phyloP scores from a whole-genome alignment of 2,888 invertebrate genomes.

The Orchesella flavescens region DNA sequence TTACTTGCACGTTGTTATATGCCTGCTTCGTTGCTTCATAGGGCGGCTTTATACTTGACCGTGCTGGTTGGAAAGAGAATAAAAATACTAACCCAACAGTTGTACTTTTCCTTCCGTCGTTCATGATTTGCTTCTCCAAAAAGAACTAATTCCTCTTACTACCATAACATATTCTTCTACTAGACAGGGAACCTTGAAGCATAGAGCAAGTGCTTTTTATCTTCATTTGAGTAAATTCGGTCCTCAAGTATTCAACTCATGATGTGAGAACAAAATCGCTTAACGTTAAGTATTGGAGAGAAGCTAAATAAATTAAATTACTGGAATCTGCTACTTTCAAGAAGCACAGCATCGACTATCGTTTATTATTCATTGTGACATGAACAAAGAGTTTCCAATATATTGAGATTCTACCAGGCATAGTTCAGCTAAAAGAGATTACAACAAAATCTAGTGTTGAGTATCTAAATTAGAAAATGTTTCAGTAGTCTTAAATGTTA shows the following conservation, averaged over 20 bases:
- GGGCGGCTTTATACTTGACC: constrained; percentile 30
- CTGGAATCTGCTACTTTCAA: not conserved
- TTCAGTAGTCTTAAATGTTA: too few relatives aligned
- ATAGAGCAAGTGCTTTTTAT: constrained; percentile 24
- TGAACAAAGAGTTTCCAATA: too few relatives aligned
- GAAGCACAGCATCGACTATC: not conserved
- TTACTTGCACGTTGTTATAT: constrained; percentile 46
- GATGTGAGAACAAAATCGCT: constrained; percentile 26
- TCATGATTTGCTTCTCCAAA: constrained; percentile 42
- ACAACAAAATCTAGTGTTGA: too few relatives aligned
- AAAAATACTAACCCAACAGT: constrained; percentile 21
- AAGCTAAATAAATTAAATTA: constrained; percentile 22
- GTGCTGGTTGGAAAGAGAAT: constrained; percentile 31
- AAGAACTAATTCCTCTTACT: constrained; percentile 49
- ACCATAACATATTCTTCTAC: constrained; percentile 43
- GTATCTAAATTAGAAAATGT: too few relatives aligned
- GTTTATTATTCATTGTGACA: too few relatives aligned
- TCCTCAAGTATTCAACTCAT: constrained; percentile 24
- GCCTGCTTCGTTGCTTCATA: constrained; percentile 21
- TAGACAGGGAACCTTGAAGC: constrained; percentile 40
- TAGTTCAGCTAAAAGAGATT: too few relatives aligned
- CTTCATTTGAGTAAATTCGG: constrained; percentile 7
- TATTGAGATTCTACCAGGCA: too few relatives aligned
- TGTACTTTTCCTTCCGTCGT: constrained; percentile 56
- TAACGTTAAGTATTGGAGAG: not conserved